Base-by-base conservation (phyloP, 92 coral and sea anemone species). In the Desmophyllum pertusum region DNA sequence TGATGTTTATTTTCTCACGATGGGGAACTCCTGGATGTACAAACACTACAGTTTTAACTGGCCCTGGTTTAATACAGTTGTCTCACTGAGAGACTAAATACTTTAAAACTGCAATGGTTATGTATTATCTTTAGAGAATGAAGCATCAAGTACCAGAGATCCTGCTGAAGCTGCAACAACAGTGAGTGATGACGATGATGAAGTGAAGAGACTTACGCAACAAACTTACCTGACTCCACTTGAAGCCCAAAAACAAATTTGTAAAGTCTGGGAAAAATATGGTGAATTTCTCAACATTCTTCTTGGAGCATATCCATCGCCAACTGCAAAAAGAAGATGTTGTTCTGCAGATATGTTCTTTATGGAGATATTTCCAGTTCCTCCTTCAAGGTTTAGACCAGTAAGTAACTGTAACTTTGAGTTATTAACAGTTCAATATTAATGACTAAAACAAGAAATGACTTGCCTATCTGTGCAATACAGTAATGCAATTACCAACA, bases 321-420 rank as follows among this genome's bases (percentile, higher is more conserved):
- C 99, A 11, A 86, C 73, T 13, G 93, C 99, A 35, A 90, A 81
- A 53, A 85, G 88, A 61, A 92, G 96, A 77, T 80, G 85, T 33
- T 91, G 98, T 2, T 88, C 93, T 13, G 80, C 97, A 10, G 89
- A 84, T 50, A 94, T 94, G 95, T 96, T 96, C 87, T 96, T 96
- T 77, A 75, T 96, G 78, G 98, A 96, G 46, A 78, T 88, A 38
- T 85, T 96, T 53, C 98, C 99, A 11, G 99, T 96, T 40, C 93
- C 95, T n/a, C 99, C 99, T 4, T 94, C 99, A 40, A 89, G 97
- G 76, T 96, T 96, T 83, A 86, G 99, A 87, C 99, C 99, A 5
- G 99, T 96, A 88, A 92, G 99, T 70, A 23, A 18, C 52, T 9
- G 33, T 42, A 3, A 27, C 10, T 46, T 72, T 1, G 0, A 3